Conservation (phyloP, 1,140 invertebrate genomes). For the Rhizoglyphus robini region DNA sequence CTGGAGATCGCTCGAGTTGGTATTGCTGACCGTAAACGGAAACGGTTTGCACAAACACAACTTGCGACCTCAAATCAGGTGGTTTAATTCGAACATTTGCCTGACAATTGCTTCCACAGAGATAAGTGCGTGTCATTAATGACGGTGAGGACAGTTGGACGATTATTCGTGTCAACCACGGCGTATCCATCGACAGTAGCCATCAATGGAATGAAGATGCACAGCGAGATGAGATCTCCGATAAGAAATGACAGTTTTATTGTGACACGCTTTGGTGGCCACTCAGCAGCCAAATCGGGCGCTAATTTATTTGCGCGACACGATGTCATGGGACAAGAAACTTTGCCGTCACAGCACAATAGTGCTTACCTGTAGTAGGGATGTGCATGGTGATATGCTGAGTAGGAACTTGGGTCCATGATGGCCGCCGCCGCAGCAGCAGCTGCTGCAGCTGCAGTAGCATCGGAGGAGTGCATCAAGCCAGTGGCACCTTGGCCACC, state of each 20-base stretch:
- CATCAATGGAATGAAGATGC: slow-evolving; percentile 4
- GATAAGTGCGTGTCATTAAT: background rate
- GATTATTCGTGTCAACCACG: background rate
- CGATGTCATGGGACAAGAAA: too few species aligned
- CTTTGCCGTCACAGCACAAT: too few species aligned
- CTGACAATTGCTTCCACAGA: background rate
- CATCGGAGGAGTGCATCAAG: background rate
- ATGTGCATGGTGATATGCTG: slow-evolving; percentile 16
- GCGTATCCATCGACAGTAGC: background rate
- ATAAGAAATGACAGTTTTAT: slow-evolving; percentile 8
- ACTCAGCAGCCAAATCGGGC: background rate
- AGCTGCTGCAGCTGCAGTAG: background rate
- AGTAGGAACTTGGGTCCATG: slow-evolving; percentile 19
- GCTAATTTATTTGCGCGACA: background rate
- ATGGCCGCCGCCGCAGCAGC: slow-evolving; percentile 2
- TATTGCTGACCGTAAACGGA: too few species aligned
- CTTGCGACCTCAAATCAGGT: background rate
- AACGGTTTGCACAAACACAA: background rate
- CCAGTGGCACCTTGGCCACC: background rate
- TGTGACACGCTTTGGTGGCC: background rate
- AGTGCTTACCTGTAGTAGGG: slow-evolving; percentile 22
- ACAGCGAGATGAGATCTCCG: background rate
- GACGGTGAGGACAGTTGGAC: background rate
- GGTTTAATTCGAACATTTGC: too few species aligned
- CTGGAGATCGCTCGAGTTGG: too few species aligned